A percentile compares a stretch with the other conserved stretches of the same genome.
phyloP scores from a whole-genome alignment of 2,797 vertebrate genomes.

The Linurgus olivaceus region DNA sequence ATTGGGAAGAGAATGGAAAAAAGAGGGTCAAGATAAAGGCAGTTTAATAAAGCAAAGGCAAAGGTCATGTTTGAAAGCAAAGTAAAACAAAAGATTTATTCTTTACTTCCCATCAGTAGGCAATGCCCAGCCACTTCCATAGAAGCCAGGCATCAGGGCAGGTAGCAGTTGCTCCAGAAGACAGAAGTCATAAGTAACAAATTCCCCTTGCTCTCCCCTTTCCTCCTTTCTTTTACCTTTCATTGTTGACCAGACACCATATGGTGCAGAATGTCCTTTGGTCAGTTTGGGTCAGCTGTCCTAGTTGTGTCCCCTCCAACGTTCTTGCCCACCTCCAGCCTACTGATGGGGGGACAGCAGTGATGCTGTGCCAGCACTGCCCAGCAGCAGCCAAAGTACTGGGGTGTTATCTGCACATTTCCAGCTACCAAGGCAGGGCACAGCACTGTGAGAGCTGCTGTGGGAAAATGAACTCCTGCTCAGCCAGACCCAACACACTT shows the following conservation, averaged over 20 bases:
- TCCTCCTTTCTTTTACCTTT: not conserved
- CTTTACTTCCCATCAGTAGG: not conserved
- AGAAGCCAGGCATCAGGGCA: not conserved
- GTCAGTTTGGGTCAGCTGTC: not conserved
- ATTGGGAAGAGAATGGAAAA: not conserved
- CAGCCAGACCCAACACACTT: not conserved
- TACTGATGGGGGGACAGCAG: fast-evolving
- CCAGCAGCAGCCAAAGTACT: not conserved
- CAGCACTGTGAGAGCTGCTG: not conserved
- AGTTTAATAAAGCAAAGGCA: not conserved
- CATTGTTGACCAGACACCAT: not conserved
- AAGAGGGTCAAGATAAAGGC: not conserved
- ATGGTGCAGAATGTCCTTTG: not conserved
- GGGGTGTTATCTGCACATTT: not conserved
- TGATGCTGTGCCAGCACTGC: not conserved
- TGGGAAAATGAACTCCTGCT: not conserved
- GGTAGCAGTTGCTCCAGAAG: not conserved
- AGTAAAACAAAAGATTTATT: not conserved
- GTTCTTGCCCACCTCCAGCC: not conserved
- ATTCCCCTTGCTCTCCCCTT: not conserved
- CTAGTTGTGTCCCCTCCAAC: not conserved
- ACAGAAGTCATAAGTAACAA: not conserved
- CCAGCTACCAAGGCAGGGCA: not conserved
- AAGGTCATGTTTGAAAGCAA: not conserved
- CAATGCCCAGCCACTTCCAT: not conserved